phyloP scores from a whole-genome alignment of 2,113 vertebrate genomes.

The Pseudorasbora parva region DNA sequence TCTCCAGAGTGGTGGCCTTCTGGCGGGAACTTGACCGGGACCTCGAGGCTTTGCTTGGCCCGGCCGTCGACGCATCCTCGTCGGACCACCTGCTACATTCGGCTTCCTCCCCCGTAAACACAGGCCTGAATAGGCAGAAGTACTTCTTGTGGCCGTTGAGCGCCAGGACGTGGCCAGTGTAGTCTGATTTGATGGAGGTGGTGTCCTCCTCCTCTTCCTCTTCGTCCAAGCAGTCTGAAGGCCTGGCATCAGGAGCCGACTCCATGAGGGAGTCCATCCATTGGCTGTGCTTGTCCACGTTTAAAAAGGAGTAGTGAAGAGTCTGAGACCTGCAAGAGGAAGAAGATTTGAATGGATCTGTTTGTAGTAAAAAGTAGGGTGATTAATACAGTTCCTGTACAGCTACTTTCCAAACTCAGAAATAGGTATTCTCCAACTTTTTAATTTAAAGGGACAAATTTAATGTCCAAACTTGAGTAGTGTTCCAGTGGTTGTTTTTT shows the following conservation, averaged over 20 bases:
- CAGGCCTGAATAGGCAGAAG: conserved; percentile 94
- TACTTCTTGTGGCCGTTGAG: conserved; percentile 97
- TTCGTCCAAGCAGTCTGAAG: conserved; percentile 69
- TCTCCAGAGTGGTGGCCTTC: conserved; percentile 76
- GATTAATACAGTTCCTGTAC: neutral
- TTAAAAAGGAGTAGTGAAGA: conserved; percentile 97
- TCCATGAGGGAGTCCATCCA: conserved; percentile 92
- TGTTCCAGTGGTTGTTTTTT: no score
- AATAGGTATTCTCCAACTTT: neutral
- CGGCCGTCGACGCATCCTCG: conserved; percentile 68
- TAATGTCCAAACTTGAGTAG: no score
- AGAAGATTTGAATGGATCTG: neutral
- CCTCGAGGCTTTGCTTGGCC: conserved; percentile 61
- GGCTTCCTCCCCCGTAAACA: conserved; percentile 82
- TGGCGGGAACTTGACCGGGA: conserved; percentile 68
- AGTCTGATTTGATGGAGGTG: conserved; percentile 80
- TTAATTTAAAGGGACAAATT: no score
- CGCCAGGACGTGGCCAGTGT: conserved; percentile 91
- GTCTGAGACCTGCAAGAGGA: conserved; percentile 82
- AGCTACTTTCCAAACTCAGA: neutral
- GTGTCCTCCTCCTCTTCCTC: conserved; percentile 82
- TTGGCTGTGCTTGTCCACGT: conserved; percentile 90
- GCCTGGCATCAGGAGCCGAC: conserved; percentile 85
- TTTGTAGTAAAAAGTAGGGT: neutral
- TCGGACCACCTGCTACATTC: conserved; percentile 64